Evolutionary conservation across 2,888 invertebrate genomes (phyloP), one percentile per base, ranked within the genome.

Genomic region (Carcina quercana): DNA sequence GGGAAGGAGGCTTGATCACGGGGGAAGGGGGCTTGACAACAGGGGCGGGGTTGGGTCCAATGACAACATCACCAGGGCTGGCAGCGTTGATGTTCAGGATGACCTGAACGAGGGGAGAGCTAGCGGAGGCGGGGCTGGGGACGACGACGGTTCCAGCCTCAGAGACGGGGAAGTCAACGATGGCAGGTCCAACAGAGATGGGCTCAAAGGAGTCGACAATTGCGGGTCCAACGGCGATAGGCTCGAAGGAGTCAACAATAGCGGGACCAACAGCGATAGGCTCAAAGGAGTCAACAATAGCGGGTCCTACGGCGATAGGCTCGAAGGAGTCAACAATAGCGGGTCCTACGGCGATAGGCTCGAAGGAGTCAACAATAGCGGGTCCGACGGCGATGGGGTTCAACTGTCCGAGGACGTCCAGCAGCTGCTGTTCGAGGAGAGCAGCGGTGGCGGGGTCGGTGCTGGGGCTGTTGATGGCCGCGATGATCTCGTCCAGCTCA

Each of bases 361-460:
- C 31, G 14, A 26, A 25, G 11, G 28, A 24, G 1, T 43, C 43
- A 13, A 45, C 15, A 28, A 34, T 19, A n/a, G 34, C 34, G 30
- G 37, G 33, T 20, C 33, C 37, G 15, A 42, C 36, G 12, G 29
- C 5, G 33, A 37, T 33, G 13, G 12, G 12, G 13, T 25, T 13
- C 7, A 34, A 30, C 15, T 31, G 11, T 17, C 45, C 50, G 30
- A 54, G 48, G 13, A 35, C 28, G 5, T 47, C 42, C 17, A 43
- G 28, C 20, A 52, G 48, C 36, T 46, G 10, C 32, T 38, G 30
- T 24, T 33, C 28, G 15, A 39, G 38, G 11, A 45, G 35, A 24
- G 42, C 57, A 32, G 61, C 66, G 51, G 66, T 66, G 44, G 63
- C 65, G 40, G 63, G 63, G 53, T 66, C 45, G 38, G 54, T 58